Evolutionary conservation across 2,113 vertebrate species (phyloP).

Genomic region (Toxostoma redivivum): DNA sequence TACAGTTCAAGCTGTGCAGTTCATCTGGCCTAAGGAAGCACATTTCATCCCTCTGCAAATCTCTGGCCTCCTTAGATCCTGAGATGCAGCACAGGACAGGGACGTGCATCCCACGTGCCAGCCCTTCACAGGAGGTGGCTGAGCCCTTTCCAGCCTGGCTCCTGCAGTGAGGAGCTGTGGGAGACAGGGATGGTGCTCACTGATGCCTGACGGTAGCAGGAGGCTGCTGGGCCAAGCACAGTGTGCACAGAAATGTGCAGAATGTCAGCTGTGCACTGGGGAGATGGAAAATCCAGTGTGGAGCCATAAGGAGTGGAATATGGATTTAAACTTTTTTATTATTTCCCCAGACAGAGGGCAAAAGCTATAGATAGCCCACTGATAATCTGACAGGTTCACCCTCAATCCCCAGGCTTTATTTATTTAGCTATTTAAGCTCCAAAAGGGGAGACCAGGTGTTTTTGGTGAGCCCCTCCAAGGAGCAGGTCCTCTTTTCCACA

Average conservation of each 20-base stretch:
- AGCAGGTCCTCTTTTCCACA: neutral
- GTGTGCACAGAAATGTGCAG: neutral
- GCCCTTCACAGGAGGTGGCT: neutral
- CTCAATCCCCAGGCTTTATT: neutral
- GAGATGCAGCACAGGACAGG: neutral
- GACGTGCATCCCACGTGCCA: accelerated
- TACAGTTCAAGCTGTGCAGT: neutral
- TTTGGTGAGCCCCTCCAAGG: neutral
- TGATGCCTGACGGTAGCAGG: neutral
- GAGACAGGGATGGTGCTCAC: accelerated
- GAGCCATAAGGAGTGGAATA: neutral
- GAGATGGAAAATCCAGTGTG: neutral
- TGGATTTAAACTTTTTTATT: neutral
- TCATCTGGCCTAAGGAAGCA: neutral
- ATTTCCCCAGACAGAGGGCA: neutral
- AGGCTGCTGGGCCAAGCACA: neutral
- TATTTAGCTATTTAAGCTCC: neutral
- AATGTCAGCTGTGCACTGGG: constrained; percentile 12
- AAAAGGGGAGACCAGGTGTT: neutral
- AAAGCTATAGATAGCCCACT: neutral
- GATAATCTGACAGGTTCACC: neutral
- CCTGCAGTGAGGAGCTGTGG: accelerated
- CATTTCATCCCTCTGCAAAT: neutral
- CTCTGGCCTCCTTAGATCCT: neutral
- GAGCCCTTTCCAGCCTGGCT: neutral